phyloP scores from a whole-genome alignment of 2,888 invertebrate species.

The Habroteleia sp. region DNA sequence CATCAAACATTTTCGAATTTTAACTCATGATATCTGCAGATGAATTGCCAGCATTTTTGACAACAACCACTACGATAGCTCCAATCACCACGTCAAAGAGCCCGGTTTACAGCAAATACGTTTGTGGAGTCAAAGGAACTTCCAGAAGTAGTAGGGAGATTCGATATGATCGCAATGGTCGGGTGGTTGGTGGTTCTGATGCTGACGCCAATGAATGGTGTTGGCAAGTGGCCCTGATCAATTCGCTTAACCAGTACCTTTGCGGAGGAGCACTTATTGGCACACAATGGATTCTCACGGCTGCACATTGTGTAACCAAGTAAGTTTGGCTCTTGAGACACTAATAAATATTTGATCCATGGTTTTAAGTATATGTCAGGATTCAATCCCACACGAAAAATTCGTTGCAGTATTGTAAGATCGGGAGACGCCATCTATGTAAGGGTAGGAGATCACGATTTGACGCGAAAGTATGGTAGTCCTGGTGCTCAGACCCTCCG shows the following conservation, averaged over 20 bases:
- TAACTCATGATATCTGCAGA: conserved; percentile 25
- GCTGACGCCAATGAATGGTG: conserved; percentile 96
- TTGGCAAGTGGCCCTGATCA: conserved; percentile 96
- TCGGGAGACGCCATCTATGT: conserved; percentile 97
- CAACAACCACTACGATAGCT: conserved; percentile 76
- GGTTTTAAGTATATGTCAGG: too few relatives aligned
- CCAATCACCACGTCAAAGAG: conserved; percentile 85
- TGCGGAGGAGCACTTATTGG: conserved; percentile 96
- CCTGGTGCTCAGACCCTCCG: conserved; percentile 94
- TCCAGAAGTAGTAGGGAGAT: conserved; percentile 81
- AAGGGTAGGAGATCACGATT: conserved; percentile 94
- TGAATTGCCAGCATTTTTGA: conserved; percentile 36
- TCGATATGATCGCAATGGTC: conserved; percentile 73
- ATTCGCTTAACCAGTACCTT: conserved; percentile 95
- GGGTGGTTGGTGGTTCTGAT: conserved; percentile 95
- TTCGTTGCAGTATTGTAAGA: conserved; percentile 89
- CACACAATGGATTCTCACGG: conserved; percentile 96
- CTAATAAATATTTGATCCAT: too few relatives aligned
- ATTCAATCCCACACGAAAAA: too few relatives aligned
- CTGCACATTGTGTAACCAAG: conserved; percentile 97
- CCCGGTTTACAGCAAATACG: conserved; percentile 93
- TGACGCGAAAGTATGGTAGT: conserved; percentile 94
- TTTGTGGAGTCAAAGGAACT: conserved; percentile 95
- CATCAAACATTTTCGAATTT: too few relatives aligned
- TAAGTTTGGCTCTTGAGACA: conserved; percentile 84